Evolutionary conservation across 2,888 invertebrate genomes (phyloP), one percentile per base, ranked within the genome.

Genomic region (Chrysolina haemoptera): DNA sequence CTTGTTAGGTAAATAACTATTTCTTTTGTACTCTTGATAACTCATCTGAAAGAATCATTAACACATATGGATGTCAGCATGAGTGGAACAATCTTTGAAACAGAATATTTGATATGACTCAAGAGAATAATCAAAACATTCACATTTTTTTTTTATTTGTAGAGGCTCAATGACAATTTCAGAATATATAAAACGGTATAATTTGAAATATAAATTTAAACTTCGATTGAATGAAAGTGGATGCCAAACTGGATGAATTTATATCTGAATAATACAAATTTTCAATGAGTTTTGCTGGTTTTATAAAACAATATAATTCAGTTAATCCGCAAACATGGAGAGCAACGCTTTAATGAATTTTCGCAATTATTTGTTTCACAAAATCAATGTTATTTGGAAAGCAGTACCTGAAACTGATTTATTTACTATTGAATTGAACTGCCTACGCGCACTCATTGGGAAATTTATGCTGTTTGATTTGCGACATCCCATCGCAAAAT

Each of bases 281-380:
- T 48, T 48, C 48, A 48, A 48, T 48, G 48, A 48, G 16, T 48
- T 48, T 48, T 16, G 6, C 16, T 48, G 48, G 48, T 48, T 48
- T 48, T 10, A 48, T 48, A 48, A 48, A 48, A 48, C 48, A 48
- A 48, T 48, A 48, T 48, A 48, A 48, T 48, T 48, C 48, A 48
- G 16, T 48, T 9, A 48, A 16, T 48, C 48, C 48, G 16, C 16
- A 16, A 48, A 48, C 48, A 48, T 48, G 48, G 10, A 48, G 48
- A 16, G 48, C 9, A 48, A 16, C 16, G 16, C 48, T 16, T 16
- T 16, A 48, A 48, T 16, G 48, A 10, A 16, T 48, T 43, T 35
- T 35, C 35, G 35, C 35, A 35, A 35, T 35, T 35, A 35, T 35
- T 48, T 48, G 16, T 48, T 48, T 16, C n/a, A 48, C 16, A 16